Evolutionary conservation across 2,797 vertebrate genomes (phyloP).

Genomic region (Melanogrammus aeglefinus): DNA sequence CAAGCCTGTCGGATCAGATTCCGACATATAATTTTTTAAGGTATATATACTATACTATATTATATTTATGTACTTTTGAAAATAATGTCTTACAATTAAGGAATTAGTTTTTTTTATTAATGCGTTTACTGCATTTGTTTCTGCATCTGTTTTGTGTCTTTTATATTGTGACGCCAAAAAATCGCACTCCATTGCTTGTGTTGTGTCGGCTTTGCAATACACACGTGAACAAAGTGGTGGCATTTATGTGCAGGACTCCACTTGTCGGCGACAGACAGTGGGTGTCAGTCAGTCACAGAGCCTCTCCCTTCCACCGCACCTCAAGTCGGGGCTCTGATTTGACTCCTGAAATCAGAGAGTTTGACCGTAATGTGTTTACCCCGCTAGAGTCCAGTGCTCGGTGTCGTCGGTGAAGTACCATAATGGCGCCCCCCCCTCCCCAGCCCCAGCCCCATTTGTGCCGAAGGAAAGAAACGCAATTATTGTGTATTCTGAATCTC

Average conservation of each 20-base stretch:
- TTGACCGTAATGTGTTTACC: conserved; percentile 71
- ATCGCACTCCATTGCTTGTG: neutral
- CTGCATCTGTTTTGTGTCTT: too few species aligned
- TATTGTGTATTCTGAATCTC: conserved; percentile 94
- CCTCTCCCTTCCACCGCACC: conserved; percentile 25
- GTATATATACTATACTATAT: neutral
- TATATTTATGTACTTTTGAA: neutral
- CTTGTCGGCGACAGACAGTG: neutral
- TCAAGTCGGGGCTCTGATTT: conserved; percentile 37
- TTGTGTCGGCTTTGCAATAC: neutral
- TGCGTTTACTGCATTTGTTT: neutral
- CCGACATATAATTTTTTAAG: neutral
- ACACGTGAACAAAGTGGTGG: neutral
- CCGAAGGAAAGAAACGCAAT: conserved; percentile 86
- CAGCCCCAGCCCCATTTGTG: conserved; percentile 76
- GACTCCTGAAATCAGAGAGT: conserved; percentile 68
- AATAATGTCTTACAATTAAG: neutral
- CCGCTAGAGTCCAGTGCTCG: conserved; percentile 73
- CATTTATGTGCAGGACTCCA: neutral
- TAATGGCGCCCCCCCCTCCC: conserved; percentile 79
- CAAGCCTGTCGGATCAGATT: neutral
- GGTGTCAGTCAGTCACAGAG: conserved; percentile 14
- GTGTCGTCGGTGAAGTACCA: conserved; percentile 80
- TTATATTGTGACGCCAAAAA: neutral
- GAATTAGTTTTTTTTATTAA: neutral